phyloP scores from a whole-genome alignment of 2,888 invertebrate species.

The Brassicogethes aeneus region DNA sequence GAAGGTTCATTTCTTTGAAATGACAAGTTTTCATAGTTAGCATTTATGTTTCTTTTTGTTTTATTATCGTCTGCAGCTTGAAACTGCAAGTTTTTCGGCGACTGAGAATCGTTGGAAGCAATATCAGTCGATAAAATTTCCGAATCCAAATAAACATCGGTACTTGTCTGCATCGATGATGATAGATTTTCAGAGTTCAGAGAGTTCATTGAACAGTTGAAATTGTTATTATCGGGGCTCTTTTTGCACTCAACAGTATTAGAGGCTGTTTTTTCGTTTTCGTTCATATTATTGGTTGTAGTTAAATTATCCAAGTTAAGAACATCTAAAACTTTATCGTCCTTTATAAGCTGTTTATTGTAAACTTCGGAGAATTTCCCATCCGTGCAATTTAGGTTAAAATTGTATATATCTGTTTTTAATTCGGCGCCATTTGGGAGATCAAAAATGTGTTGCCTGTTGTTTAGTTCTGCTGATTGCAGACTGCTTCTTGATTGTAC shows the following conservation, averaged over 20 bases:
- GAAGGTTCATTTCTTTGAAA: conserved; percentile 8
- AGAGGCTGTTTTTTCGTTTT: conserved; percentile 11
- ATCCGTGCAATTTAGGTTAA: conserved; percentile 14
- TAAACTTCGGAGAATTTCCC: conserved; percentile 14
- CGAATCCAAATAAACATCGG: conserved; percentile 41
- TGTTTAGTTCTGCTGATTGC: not conserved
- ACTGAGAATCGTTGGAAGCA: conserved; percentile 40
- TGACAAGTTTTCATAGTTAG: not conserved
- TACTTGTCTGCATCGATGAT: conserved; percentile 44
- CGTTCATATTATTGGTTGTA: conserved; percentile 9
- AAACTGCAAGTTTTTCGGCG: conserved; percentile 33
- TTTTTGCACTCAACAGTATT: conserved; percentile 22
- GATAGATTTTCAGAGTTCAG: conserved; percentile 41
- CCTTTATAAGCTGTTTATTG: conserved; percentile 6
- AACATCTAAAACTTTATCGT: not conserved
- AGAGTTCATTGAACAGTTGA: conserved; percentile 40
- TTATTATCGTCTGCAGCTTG: not conserved
- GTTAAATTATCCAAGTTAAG: conserved; percentile 4
- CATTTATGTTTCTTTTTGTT: not conserved
- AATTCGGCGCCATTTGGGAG: conserved; percentile 10
- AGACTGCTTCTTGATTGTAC: not conserved
- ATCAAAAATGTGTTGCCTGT: not conserved
- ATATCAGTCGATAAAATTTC: conserved; percentile 38
- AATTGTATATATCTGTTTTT: conserved; percentile 13
- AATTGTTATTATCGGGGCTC: conserved; percentile 29